Evolutionary conservation across 2,113 vertebrate genomes (phyloP), one percentile per base, ranked within the genome.

Genomic region (Amphilophus citrinellus): DNA sequence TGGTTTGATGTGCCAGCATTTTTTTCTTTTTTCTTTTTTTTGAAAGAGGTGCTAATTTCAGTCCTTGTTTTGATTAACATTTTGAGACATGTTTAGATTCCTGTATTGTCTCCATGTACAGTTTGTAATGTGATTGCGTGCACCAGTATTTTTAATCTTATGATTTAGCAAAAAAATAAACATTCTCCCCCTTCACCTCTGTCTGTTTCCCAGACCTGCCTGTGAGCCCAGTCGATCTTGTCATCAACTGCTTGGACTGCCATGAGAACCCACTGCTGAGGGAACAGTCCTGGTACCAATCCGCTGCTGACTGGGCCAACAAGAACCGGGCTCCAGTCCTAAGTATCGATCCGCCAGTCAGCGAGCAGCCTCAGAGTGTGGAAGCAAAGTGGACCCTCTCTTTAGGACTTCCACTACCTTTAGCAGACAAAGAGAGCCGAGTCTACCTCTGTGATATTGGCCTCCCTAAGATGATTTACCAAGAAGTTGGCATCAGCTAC

Each of bases 191-290:
- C 44, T 66, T 22, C 18, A 11, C 9, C 30, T 32, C 6, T 53
- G 22, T 8, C 88, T 88, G 2, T 86, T 20, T 61, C 10, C 1
- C 94, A 99, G 98, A 98, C 90, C 96, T 99, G 47, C 97, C 98
- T 1, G 91, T 92, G 10, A 97, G 96, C 62, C 97, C 98, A 0
- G 97, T 99, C 7, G 98, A 99, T 93, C 94, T 99, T 15, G 97
- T 98, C 84, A 98, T 99, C 92, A 98, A 98, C 96, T 99, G 98
- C 91, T 94, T 99, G 91, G 97, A 98, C 95, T 98, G 97, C 83
- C 97, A 98, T 0, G 97, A 99, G 82, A 98, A 97, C 18, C 96
- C 95, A 77, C 97, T 97, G 58, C 91, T 98, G 92, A 92, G 96
- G 39, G 97, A 98, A 81, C 97, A 98, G 91, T 96, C 97, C 1